Evolutionary conservation across 1,140 invertebrate species (phyloP).

Genomic region (Chironomus striatipennis): DNA sequence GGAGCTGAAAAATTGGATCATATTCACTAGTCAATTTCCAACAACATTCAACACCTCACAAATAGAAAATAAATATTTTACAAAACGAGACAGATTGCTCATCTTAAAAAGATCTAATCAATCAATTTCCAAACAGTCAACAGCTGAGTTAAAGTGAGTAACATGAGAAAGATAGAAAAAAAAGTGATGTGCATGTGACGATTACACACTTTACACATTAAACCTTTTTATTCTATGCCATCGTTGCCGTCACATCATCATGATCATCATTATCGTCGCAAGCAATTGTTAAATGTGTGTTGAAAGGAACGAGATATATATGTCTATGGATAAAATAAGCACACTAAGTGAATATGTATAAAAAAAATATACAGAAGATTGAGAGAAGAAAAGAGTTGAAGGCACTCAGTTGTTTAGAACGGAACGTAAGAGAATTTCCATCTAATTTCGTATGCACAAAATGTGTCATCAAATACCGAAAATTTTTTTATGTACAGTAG

Average conservation of each 20-base stretch:
- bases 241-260: background rate
- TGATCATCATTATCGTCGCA: constrained; percentile 7
- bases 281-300: background rate
- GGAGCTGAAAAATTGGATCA: too few relatives aligned
- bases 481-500: too few relatives aligned
- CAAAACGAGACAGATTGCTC: too few relatives aligned
- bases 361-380: too few relatives aligned
- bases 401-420: background rate
- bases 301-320: too few relatives aligned
- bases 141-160: background rate
- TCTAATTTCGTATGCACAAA: constrained; percentile 3
- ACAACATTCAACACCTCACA: too few relatives aligned
- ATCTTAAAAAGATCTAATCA: background rate
- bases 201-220: constrained; percentile 8
- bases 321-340: background rate
- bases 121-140: background rate
- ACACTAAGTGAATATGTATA: background rate
- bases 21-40: too few relatives aligned
- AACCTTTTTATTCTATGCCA: background rate
- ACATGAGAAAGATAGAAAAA: too few relatives aligned
- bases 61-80: too few relatives aligned
- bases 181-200: background rate
- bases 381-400: background rate
- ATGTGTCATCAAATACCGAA: background rate
- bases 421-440: background rate